A percentile compares a stretch with the other conserved stretches of the same genome.
phyloP scores from a whole-genome alignment of 2,888 invertebrate species.

The Dicycla oo region DNA sequence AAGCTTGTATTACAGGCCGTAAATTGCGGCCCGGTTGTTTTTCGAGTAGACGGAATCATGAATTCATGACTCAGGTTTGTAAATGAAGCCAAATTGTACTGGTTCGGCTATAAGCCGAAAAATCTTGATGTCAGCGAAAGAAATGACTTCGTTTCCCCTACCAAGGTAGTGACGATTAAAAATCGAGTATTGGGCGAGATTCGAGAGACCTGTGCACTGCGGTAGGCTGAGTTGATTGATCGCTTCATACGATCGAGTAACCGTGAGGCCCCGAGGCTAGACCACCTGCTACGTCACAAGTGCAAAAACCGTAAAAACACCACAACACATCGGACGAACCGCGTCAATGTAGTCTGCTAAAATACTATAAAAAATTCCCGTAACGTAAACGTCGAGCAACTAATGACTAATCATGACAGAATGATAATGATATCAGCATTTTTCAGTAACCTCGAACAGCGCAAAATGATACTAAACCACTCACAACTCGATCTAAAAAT shows the following conservation, averaged over 20 bases:
- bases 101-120: not conserved
- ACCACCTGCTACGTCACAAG: slow-evolving; percentile 47
- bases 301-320: slow-evolving; percentile 54
- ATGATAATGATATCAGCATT: slow-evolving; percentile 48
- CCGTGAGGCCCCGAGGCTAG: slow-evolving; percentile 57
- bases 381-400: slow-evolving; percentile 41
- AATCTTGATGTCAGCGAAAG: slow-evolving; percentile 13
- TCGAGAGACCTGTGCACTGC: slow-evolving; percentile 33
- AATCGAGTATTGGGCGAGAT: slow-evolving; percentile 24
- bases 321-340: slow-evolving; percentile 40
- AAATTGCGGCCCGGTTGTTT: not conserved
- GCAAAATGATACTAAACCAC: slow-evolving; percentile 27
- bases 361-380: slow-evolving; percentile 42
- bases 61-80: slow-evolving; percentile 1
- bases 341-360: slow-evolving; percentile 51
- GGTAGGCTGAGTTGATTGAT: slow-evolving; percentile 50
- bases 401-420: slow-evolving; percentile 48
- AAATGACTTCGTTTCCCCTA: slow-evolving; percentile 9
- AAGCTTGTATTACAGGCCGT: not conserved
- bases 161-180: slow-evolving; percentile 16
- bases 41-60: not conserved
- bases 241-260: slow-evolving; percentile 49
- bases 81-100: not conserved
- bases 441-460: slow-evolving; percentile 34
- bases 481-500: slow-evolving; percentile 33